A percentile compares a stretch with the other conserved stretches of the same genome.
These are phyloP conservation scores for Dasypogon diadema DNA, from an alignment of 2,888 invertebrate species.

Conservation along the genomic window DNA sequence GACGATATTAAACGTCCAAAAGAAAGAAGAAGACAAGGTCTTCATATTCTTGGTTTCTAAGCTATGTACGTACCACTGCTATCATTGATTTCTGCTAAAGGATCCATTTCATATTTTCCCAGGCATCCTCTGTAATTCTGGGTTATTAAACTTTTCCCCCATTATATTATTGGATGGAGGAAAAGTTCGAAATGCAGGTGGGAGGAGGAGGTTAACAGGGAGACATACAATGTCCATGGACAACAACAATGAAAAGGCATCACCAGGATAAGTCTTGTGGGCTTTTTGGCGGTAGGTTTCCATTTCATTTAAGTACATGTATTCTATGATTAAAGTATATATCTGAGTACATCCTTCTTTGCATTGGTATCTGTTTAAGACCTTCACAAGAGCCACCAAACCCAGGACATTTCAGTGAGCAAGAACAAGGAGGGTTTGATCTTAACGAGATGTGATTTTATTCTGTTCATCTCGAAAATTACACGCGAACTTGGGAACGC, in stretches of 20 bases:
- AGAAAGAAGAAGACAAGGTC: slow-evolving; percentile 37
- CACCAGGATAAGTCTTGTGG: slow-evolving; percentile 53
- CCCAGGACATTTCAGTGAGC: slow-evolving; percentile 13
- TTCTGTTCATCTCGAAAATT: slow-evolving; percentile 51
- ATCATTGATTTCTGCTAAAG: slow-evolving; percentile 56
- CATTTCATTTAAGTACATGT: slow-evolving; percentile 54
- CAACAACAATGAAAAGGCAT: slow-evolving; percentile 53
- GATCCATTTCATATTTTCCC: slow-evolving; percentile 56
- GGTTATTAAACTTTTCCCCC: slow-evolving; percentile 56
- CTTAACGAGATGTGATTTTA: slow-evolving; percentile 58
- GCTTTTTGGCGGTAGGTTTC: slow-evolving; percentile 54
- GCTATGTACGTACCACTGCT: slow-evolving; percentile 41
- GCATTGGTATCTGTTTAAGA: background rate
- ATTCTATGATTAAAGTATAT: slow-evolving; percentile 46
- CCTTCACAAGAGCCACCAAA: background rate
- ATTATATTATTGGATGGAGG: slow-evolving; percentile 45
- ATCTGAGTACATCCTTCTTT: background rate
- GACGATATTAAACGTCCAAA: slow-evolving; percentile 53
- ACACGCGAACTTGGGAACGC: slow-evolving; percentile 51
- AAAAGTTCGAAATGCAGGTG: background rate
- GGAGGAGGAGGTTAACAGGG: slow-evolving; percentile 26
- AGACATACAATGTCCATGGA: slow-evolving; percentile 55
- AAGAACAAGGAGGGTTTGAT: slow-evolving; percentile 53
- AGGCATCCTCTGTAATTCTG: slow-evolving; percentile 53
- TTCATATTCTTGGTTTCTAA: background rate